phyloP scores from a whole-genome alignment of 2,797 vertebrate species.

The Gorsachius magnificus region DNA sequence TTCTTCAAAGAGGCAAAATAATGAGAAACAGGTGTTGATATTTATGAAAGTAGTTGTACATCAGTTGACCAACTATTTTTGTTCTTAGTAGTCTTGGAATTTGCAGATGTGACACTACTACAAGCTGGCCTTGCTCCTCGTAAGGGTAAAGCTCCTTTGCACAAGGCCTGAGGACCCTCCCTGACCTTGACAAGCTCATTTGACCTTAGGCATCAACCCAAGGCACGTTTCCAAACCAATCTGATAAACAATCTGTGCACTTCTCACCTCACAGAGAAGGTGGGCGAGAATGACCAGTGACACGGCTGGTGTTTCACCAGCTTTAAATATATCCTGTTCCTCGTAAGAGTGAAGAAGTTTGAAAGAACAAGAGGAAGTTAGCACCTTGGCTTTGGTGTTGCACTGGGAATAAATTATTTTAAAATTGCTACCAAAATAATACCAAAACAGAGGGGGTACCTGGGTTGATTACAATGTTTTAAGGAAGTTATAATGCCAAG shows the following conservation, averaged over 20 bases:
- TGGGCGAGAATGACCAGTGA: not conserved
- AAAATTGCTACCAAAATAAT: not conserved
- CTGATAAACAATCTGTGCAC: not conserved
- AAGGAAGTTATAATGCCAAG: not conserved
- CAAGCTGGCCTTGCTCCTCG: accelerated
- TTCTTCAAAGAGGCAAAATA: constrained; percentile 4
- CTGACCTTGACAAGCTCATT: not conserved
- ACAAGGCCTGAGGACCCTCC: not conserved
- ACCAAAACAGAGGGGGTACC: not conserved
- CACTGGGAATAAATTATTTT: not conserved
- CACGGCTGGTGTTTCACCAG: not conserved
- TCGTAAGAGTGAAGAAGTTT: not conserved
- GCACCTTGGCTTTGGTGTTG: not conserved
- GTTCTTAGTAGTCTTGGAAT: not conserved
- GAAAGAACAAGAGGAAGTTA: not conserved
- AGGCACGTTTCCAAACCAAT: not conserved
- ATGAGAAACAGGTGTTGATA: not conserved
- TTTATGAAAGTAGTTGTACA: not conserved
- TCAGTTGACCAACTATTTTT: not conserved
- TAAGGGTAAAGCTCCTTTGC: not conserved
- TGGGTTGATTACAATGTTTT: not conserved
- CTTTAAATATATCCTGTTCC: not conserved
- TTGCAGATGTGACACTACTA: not conserved
- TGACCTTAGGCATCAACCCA: not conserved
- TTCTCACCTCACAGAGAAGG: not conserved